phyloP scores from a whole-genome alignment of 2,113 vertebrate species.

The Pomatorhinus ruficollis region DNA sequence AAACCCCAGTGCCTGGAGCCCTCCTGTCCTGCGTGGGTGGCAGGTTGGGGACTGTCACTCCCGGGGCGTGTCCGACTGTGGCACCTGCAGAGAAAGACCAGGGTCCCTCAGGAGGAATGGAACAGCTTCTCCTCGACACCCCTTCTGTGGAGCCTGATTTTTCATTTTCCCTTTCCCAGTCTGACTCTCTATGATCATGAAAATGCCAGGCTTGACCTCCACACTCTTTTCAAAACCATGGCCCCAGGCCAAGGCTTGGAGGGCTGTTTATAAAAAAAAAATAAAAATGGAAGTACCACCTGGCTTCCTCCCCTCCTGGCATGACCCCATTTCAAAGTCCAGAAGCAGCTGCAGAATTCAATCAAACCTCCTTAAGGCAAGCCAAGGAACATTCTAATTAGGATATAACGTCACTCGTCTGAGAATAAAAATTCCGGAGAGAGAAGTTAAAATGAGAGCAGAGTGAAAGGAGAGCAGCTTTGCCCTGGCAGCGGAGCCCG shows the following conservation, averaged over 20 bases:
- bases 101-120: background rate
- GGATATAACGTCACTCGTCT: background rate
- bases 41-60: background rate
- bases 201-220: background rate
- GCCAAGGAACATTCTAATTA: background rate
- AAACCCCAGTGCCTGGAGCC: background rate
- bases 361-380: background rate
- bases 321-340: background rate
- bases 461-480: background rate
- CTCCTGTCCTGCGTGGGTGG: background rate
- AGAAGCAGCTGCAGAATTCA: background rate
- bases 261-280: background rate
- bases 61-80: accelerated
- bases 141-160: background rate
- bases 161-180: background rate
- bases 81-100: background rate
- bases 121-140: background rate
- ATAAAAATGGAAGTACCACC: background rate
- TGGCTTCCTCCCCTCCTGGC: background rate
- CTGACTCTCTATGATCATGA: background rate
- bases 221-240: background rate
- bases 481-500: background rate
- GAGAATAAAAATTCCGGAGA: background rate
- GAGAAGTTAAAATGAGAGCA: background rate
- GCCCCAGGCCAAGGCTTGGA: background rate